Evolutionary conservation across 2,113 vertebrate species (phyloP).

Genomic region (Clarias batrachus): DNA sequence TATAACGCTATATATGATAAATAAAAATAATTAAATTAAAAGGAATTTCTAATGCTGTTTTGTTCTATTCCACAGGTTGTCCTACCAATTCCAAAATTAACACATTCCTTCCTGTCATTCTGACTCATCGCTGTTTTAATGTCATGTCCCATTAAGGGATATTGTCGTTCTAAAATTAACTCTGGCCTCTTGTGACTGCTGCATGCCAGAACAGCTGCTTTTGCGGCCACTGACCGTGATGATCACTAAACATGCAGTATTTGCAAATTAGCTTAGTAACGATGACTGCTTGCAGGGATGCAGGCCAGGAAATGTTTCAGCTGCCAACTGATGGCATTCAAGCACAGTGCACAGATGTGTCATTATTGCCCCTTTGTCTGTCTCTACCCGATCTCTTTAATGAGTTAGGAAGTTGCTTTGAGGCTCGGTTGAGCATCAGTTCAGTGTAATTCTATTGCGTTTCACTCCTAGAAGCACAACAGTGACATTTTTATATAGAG

Average conservation of each 20-base stretch:
- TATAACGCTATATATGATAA: too few relatives aligned
- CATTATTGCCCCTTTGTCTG: conserved; percentile 13
- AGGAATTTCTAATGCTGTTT: neutral
- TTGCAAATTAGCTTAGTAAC: conserved; percentile 43
- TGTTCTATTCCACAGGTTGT: neutral
- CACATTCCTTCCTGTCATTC: neutral
- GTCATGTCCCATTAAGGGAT: conserved; percentile 41
- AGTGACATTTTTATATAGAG: neutral
- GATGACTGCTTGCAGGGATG: neutral
- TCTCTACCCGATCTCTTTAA: conserved; percentile 12
- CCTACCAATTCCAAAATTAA: neutral
- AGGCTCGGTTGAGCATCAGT: neutral
- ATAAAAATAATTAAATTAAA: too few relatives aligned
- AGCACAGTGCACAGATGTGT: conserved; percentile 32
- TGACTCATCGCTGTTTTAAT: conserved; percentile 39
- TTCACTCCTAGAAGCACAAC: neutral
- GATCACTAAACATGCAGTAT: conserved; percentile 35
- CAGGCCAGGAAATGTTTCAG: conserved; percentile 6
- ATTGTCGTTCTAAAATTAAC: conserved; percentile 52
- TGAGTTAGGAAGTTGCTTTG: neutral
- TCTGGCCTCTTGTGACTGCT: conserved; percentile 20
- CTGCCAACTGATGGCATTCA: conserved; percentile 47
- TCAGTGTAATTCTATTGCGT: neutral
- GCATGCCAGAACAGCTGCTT: conserved; percentile 32
- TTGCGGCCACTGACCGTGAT: neutral